Percentiles rank a stretch among this genome's conserved stretches.
These are phyloP conservation scores for Flexamia atlantica DNA, from an alignment of 2,888 invertebrate genomes.

Conservation along the genomic window DNA sequence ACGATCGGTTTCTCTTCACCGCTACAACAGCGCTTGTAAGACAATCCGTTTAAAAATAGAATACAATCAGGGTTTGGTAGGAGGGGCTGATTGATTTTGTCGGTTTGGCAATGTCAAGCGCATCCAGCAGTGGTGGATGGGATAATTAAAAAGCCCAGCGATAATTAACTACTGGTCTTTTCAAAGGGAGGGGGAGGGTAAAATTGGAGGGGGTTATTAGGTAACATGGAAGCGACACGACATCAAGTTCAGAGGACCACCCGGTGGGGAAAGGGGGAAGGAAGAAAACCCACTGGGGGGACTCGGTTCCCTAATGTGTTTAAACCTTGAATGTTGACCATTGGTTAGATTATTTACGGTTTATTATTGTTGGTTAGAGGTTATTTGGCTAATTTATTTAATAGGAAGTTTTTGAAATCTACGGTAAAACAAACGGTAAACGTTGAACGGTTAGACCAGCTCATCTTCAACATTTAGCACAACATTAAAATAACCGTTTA, in stretches of 20 bases:
- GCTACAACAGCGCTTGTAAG: background rate
- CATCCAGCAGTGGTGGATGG: conserved; percentile 15
- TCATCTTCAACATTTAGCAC: too few relatives aligned
- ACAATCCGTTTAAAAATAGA: background rate
- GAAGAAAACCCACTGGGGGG: too few relatives aligned
- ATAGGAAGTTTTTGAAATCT: too few relatives aligned
- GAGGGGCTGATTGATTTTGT: background rate
- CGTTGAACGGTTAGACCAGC: too few relatives aligned
- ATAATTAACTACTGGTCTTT: conserved; percentile 24
- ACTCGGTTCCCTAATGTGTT: too few relatives aligned
- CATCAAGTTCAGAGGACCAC: conserved; percentile 8
- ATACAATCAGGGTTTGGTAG: conserved; percentile 5
- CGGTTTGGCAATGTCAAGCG: conserved; percentile 3
- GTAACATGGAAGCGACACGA: background rate
- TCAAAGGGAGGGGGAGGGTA: background rate
- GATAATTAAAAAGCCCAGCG: conserved; percentile 30
- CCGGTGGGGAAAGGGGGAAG: background rate
- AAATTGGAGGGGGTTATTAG: background rate
- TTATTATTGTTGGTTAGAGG: too few relatives aligned
- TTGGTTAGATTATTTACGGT: too few relatives aligned
- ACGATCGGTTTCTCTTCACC: background rate
- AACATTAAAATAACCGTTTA: too few relatives aligned
- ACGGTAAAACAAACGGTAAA: too few relatives aligned
- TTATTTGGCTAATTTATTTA: too few relatives aligned
- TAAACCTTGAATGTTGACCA: too few relatives aligned